phyloP scores from a whole-genome alignment of 2,888 invertebrate species.

The Cylindroiulus punctatus region DNA sequence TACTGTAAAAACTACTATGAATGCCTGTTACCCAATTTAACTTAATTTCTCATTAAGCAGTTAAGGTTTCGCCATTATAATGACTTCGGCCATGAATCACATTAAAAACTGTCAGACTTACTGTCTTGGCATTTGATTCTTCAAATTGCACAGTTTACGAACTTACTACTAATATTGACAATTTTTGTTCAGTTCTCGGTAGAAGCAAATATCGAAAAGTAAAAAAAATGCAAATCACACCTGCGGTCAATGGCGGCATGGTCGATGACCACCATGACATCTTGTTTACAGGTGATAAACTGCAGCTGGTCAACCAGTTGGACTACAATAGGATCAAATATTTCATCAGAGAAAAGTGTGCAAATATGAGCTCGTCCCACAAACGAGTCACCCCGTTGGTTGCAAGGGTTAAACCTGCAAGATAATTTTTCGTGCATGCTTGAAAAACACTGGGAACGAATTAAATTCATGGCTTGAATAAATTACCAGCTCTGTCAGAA shows the following conservation, averaged over 20 bases:
- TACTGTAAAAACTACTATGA: no score
- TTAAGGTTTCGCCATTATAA: neutral
- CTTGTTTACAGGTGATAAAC: neutral
- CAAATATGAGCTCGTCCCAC: neutral
- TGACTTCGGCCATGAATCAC: neutral
- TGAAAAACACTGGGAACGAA: neutral
- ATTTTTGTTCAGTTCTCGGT: neutral
- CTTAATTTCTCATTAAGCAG: neutral
- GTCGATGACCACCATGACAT: neutral
- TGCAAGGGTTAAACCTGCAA: neutral
- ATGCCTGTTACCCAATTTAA: neutral
- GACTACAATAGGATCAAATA: slow-evolving; percentile 24
- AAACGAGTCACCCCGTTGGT: neutral
- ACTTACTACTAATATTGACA: no score
- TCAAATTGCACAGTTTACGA: neutral
- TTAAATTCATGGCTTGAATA: no score
- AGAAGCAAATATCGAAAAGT: neutral
- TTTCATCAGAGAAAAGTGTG: neutral
- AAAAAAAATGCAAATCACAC: neutral
- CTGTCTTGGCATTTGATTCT: neutral
- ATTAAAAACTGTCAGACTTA: neutral
- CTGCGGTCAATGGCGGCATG: slow-evolving; percentile 24
- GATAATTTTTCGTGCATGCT: neutral
- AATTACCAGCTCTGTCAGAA: no score
- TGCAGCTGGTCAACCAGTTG: neutral